Percentiles rank a stretch among this genome's conserved stretches.
Evolutionary conservation across 2,113 vertebrate species (phyloP).

Genomic region (Pituophis catenifer): DNA sequence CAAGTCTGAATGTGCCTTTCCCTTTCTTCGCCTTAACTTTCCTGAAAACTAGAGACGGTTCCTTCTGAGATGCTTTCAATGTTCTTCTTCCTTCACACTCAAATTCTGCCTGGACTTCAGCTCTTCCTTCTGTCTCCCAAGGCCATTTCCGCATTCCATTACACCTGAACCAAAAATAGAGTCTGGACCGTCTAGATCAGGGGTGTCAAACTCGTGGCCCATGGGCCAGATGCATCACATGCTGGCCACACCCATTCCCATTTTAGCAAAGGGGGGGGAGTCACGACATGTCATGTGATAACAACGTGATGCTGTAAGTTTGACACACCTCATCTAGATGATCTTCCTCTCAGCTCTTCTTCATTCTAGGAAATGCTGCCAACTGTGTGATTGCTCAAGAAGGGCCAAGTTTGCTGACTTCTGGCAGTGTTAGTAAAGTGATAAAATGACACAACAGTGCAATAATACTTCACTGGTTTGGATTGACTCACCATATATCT

Average conservation of each 20-base stretch:
- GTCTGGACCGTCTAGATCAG: not conserved
- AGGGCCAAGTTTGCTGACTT: not conserved
- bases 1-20: no score
- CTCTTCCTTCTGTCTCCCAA: not conserved
- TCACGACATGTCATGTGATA: no score
- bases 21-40: no score
- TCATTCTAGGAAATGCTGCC: not conserved
- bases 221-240: no score
- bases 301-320: no score
- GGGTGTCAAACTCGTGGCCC: no score
- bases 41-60: no score
- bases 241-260: no score
- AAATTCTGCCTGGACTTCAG: not conserved
- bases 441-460: fast-evolving
- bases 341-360: not conserved
- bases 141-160: not conserved
- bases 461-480: not conserved
- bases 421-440: not conserved
- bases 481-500: not conserved
- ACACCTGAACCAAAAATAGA: not conserved
- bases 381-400: not conserved
- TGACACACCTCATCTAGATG: not conserved
- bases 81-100: not conserved
- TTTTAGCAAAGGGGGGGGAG: no score
- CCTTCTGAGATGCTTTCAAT: not conserved